These are phyloP conservation scores for Drosophila emarginata DNA, from an alignment of 2,888 invertebrate species.

Conservation along the genomic window DNA sequence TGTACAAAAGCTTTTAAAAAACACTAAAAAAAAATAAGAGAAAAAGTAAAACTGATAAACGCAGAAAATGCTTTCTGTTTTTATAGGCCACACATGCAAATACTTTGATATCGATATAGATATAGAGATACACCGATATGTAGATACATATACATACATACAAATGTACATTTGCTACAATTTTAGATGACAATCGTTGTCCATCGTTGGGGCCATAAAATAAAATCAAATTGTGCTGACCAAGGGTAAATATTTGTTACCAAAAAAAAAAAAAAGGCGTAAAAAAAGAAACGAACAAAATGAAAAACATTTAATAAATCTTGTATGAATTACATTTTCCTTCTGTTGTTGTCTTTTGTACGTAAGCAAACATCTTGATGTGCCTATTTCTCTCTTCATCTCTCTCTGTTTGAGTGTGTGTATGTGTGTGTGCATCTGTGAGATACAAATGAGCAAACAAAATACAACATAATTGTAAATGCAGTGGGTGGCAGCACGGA, in stretches of 20 bases:
- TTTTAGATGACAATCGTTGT: conserved; percentile 48
- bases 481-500: neutral
- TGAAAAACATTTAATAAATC: conserved; percentile 6
- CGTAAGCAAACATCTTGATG: conserved; percentile 30
- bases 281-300: conserved; percentile 5
- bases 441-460: conserved; percentile 44
- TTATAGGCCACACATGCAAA: conserved; percentile 44
- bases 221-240: conserved; percentile 57
- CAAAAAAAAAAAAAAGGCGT: conserved; percentile 15
- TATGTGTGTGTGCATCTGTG: conserved; percentile 23
- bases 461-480: conserved; percentile 41
- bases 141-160: neutral
- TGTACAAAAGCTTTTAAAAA: conserved; percentile 38
- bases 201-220: conserved; percentile 44
- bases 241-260: conserved; percentile 57
- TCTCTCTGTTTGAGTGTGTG: too few species aligned
- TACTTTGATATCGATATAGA: conserved; percentile 43
- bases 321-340: conserved; percentile 27
- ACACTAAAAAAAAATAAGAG: conserved; percentile 16
- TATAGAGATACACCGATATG: conserved; percentile 11
- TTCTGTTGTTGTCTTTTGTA: neutral
- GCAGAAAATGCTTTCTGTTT: conserved; percentile 51
- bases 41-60: conserved; percentile 52
- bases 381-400: neutral
- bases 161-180: neutral